These are phyloP conservation scores for Lemur catta DNA, from an alignment of 2,797 vertebrate species.

Conservation along the genomic window DNA sequence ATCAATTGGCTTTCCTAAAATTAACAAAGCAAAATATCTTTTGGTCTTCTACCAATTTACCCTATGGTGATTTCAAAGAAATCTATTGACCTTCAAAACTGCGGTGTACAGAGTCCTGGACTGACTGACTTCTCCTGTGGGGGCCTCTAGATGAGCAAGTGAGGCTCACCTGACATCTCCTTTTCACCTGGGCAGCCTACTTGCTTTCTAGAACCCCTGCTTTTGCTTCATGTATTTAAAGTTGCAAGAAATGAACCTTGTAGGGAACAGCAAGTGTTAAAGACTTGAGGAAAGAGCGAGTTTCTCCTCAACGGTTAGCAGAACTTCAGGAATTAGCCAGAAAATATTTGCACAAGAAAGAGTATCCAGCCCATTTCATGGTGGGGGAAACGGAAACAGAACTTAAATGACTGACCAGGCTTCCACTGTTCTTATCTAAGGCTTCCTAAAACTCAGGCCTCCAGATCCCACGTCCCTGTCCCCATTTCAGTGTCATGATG, in stretches of 20 bases:
- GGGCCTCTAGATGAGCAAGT: background rate
- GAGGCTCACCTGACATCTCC: background rate
- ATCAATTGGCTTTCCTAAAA: background rate
- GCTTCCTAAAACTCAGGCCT: background rate
- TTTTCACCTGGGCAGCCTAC: background rate
- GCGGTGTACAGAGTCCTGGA: background rate
- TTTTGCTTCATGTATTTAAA: background rate
- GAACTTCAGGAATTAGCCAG: background rate
- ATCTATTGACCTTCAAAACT: background rate
- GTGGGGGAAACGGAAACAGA: background rate
- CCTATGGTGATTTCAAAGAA: background rate
- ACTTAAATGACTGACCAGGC: background rate
- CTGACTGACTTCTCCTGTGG: background rate
- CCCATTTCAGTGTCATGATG: background rate
- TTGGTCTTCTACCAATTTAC: background rate
- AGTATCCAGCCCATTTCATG: background rate
- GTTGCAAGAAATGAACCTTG: background rate
- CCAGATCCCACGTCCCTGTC: background rate
- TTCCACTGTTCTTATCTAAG: background rate
- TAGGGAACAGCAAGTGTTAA: background rate
- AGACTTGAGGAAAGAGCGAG: background rate
- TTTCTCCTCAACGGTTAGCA: background rate
- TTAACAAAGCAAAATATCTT: constrained; percentile 34
- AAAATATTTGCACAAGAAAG: background rate
- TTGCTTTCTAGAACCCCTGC: background rate